These are phyloP conservation scores for Portevinia maculata DNA, from an alignment of 2,888 invertebrate genomes.

Conservation along the genomic window DNA sequence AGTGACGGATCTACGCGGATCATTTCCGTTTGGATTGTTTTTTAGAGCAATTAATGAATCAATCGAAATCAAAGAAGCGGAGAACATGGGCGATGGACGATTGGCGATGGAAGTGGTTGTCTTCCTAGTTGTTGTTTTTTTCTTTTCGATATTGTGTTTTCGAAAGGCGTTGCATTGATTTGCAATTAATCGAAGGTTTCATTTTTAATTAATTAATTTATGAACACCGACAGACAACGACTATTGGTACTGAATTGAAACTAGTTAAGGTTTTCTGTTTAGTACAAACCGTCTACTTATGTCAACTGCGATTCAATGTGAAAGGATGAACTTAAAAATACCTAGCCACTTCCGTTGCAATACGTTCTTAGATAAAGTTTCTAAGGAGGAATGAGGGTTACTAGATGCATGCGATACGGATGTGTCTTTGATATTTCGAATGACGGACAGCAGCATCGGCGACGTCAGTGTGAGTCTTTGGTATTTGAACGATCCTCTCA, in stretches of 20 bases:
- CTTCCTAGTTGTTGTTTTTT: constrained; percentile 33
- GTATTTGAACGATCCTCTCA: too few relatives aligned
- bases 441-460: too few relatives aligned
- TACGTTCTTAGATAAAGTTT: too few relatives aligned
- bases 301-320: not conserved
- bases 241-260: constrained; percentile 55
- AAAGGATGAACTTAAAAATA: not conserved
- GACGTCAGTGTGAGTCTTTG: too few relatives aligned
- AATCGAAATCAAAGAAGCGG: constrained; percentile 59
- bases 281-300: not conserved
- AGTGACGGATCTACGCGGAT: constrained; percentile 52
- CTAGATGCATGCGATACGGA: too few relatives aligned
- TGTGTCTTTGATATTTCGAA: too few relatives aligned
- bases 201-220: constrained; percentile 72
- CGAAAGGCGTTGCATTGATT: constrained; percentile 69
- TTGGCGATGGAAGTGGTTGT: constrained; percentile 20
- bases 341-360: not conserved
- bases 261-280: not conserved
- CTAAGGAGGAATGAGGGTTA: not conserved
- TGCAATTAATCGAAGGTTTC: constrained; percentile 70
- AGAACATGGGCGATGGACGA: constrained; percentile 29
- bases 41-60: constrained; percentile 69
- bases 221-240: constrained; percentile 62
- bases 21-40: constrained; percentile 34
- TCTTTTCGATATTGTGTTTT: constrained; percentile 24